Evolutionary conservation across 2,113 vertebrate species (phyloP).

Genomic region (Corynorhinus townsendii): DNA sequence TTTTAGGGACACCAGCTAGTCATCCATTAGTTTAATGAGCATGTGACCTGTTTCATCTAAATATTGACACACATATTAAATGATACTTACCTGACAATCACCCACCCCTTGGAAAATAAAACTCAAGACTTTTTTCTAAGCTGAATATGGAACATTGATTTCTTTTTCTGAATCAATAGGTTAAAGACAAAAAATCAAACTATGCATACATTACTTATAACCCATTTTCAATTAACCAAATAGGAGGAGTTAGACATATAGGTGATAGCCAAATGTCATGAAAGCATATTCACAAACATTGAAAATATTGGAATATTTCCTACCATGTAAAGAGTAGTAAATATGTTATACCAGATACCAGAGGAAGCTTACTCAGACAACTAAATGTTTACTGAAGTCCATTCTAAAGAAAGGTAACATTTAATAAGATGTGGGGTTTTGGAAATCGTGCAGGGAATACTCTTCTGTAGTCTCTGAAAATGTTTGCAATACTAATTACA

Average conservation of each 20-base stretch:
- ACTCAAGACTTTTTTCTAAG: not conserved
- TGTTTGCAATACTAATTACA: slow-evolving; percentile 34
- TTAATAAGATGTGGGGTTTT: not conserved
- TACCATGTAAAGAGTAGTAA: not conserved
- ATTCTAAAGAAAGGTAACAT: not conserved
- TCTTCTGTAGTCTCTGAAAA: not conserved
- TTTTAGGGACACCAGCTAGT: not conserved
- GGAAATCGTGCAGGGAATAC: not conserved
- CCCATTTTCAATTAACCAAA: not conserved
- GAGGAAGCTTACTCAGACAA: not conserved
- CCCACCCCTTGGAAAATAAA: not conserved
- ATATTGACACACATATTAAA: not conserved
- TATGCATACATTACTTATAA: not conserved
- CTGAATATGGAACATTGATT: not conserved
- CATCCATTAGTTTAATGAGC: not conserved
- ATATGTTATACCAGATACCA: not conserved
- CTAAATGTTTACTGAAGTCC: slow-evolving; percentile 4
- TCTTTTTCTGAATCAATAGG: not conserved
- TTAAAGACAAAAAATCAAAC: not conserved
- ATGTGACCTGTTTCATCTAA: not conserved
- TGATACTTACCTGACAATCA: not conserved
- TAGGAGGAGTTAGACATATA: not conserved
- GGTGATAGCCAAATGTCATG: not conserved
- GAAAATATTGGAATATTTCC: not conserved
- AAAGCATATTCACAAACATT: not conserved